phyloP scores from a whole-genome alignment of 2,797 vertebrate genomes.

The Muscicapa striata region DNA sequence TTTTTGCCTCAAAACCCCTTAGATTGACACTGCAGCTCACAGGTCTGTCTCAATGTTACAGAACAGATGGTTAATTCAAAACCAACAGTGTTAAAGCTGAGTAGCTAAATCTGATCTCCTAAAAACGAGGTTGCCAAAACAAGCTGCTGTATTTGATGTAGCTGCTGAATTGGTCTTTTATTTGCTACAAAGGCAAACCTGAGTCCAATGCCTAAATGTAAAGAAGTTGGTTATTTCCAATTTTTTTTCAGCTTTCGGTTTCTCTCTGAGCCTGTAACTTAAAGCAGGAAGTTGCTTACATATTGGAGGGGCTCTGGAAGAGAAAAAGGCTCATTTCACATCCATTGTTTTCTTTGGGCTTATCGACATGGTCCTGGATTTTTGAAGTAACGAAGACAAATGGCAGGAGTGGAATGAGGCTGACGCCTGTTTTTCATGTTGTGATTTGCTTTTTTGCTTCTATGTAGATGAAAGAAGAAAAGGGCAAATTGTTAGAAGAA shows the following conservation, averaged over 20 bases:
- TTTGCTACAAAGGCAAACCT: neutral
- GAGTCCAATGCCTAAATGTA: neutral
- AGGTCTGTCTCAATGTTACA: neutral
- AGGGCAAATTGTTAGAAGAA: neutral
- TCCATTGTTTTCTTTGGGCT: neutral
- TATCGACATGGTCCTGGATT: neutral
- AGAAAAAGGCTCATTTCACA: neutral
- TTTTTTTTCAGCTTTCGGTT: neutral
- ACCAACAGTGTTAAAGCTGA: constrained; percentile 56
- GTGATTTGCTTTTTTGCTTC: neutral
- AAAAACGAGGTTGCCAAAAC: constrained; percentile 40
- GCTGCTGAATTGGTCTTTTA: constrained; percentile 26
- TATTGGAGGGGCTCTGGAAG: neutral
- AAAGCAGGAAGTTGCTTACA: neutral
- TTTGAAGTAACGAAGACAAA: neutral
- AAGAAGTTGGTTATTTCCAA: neutral
- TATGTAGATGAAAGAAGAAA: neutral
- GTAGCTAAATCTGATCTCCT: constrained; percentile 54
- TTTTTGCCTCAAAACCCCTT: neutral
- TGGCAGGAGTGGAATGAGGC: neutral
- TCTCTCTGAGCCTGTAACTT: neutral
- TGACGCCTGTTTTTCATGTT: neutral
- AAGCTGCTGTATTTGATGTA: constrained; percentile 36
- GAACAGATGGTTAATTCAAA: constrained; percentile 71
- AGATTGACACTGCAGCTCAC: neutral